phyloP scores from a whole-genome alignment of 2,113 vertebrate genomes.

The Boulengerochromis microlepis region DNA sequence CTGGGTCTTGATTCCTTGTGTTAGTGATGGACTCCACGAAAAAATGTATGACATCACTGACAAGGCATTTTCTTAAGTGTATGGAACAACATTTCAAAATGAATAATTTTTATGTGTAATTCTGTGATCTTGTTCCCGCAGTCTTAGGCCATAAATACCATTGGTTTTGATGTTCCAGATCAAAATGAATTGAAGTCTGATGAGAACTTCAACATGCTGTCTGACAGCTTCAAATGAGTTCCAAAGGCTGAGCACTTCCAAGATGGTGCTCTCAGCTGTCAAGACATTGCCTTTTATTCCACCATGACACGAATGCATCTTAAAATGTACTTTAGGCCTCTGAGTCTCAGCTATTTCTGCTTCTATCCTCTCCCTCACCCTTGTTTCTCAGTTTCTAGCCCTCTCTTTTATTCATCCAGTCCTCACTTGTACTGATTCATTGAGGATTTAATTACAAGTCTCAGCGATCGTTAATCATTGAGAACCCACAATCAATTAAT shows the following conservation, averaged over 20 bases:
- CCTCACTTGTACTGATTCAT: slow-evolving; percentile 29
- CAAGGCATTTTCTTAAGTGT: neutral
- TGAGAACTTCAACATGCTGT: neutral
- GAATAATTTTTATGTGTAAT: neutral
- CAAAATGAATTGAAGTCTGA: neutral
- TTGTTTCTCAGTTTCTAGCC: neutral
- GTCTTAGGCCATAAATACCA: neutral
- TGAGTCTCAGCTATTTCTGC: neutral
- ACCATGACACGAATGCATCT: neutral
- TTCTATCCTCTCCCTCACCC: neutral
- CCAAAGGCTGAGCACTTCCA: neutral
- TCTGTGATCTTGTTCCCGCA: neutral
- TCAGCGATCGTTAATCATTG: slow-evolving; percentile 69
- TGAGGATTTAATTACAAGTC: slow-evolving; percentile 72
- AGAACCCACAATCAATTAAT: slow-evolving; percentile 69
- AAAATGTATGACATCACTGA: neutral
- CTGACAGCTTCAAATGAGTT: slow-evolving; percentile 7
- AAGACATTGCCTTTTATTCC: neutral
- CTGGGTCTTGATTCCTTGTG: neutral
- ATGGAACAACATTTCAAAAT: neutral
- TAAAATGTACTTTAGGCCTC: neutral
- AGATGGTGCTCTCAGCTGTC: neutral
- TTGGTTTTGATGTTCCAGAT: neutral
- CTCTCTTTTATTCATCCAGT: neutral
- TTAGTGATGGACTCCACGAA: neutral